Percentiles rank a stretch among this genome's conserved stretches.
These are phyloP conservation scores for Lasiurus borealis DNA, from an alignment of 2,113 vertebrate genomes.

Conservation along the genomic window DNA sequence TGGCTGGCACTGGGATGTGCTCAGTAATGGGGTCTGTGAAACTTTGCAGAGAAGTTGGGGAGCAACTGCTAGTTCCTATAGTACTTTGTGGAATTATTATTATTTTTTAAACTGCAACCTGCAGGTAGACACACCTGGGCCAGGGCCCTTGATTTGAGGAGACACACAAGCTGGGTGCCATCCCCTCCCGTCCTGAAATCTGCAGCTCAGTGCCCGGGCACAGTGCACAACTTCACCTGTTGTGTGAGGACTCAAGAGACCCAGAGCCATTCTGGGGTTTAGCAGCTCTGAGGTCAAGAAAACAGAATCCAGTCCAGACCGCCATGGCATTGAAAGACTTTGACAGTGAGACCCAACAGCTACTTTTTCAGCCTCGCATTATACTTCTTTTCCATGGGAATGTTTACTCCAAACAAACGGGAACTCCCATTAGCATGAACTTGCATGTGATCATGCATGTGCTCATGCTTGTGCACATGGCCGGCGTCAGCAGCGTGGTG, in stretches of 20 bases:
- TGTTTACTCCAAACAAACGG: background rate
- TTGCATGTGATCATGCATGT: accelerated
- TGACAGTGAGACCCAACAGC: background rate
- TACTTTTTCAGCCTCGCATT: background rate
- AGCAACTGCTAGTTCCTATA: background rate
- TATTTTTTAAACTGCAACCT: background rate
- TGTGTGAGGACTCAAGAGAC: background rate
- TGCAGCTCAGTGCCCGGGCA: background rate
- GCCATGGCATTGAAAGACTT: background rate
- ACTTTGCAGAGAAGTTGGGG: background rate
- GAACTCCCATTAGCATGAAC: background rate
- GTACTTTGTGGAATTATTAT: background rate
- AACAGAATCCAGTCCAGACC: background rate
- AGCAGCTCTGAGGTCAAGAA: background rate
- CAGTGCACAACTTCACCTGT: background rate
- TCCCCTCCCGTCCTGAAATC: no score
- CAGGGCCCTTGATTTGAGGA: background rate
- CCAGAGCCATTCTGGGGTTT: background rate
- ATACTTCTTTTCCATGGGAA: background rate
- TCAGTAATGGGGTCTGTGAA: background rate
- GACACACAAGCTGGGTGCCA: background rate
- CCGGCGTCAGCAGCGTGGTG: background rate
- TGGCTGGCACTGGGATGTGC: background rate
- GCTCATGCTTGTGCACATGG: background rate
- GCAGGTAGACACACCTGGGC: accelerated